phyloP scores from a whole-genome alignment of 2,113 vertebrate species.

The Pogona vitticeps region DNA sequence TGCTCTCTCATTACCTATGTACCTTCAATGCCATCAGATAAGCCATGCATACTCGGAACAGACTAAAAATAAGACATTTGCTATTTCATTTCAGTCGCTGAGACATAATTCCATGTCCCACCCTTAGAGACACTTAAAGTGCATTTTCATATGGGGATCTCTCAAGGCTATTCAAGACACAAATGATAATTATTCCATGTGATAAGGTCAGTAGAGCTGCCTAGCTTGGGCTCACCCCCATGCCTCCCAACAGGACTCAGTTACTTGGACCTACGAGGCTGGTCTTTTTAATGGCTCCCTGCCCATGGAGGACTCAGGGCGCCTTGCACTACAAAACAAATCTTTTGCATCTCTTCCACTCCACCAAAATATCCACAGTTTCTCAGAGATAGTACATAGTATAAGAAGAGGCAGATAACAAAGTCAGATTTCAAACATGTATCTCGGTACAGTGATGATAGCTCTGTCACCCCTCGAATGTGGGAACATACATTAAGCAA shows the following conservation, averaged over 20 bases:
- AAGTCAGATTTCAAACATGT: background rate
- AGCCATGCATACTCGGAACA: no score
- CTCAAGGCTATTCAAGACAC: background rate
- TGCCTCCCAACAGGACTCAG: no score
- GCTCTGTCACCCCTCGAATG: background rate
- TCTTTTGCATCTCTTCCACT: background rate
- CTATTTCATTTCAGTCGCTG: background rate
- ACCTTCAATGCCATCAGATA: background rate
- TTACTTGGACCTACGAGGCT: no score
- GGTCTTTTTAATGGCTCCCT: no score
- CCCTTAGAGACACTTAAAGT: background rate
- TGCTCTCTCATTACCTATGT: background rate
- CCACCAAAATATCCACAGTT: background rate
- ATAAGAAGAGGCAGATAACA: background rate
- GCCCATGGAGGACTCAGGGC: no score
- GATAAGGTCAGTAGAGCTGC: no score
- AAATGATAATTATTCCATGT: background rate
- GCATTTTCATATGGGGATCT: background rate
- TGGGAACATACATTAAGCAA: background rate
- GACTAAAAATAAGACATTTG: background rate
- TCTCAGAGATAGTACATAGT: background rate
- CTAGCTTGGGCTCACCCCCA: no score
- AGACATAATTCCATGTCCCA: background rate
- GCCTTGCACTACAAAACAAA: background rate
- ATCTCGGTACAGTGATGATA: background rate